Evolutionary conservation across 1,140 invertebrate species (phyloP), one percentile per base, ranked within the genome.

Genomic region (Chymomyza costata): DNA sequence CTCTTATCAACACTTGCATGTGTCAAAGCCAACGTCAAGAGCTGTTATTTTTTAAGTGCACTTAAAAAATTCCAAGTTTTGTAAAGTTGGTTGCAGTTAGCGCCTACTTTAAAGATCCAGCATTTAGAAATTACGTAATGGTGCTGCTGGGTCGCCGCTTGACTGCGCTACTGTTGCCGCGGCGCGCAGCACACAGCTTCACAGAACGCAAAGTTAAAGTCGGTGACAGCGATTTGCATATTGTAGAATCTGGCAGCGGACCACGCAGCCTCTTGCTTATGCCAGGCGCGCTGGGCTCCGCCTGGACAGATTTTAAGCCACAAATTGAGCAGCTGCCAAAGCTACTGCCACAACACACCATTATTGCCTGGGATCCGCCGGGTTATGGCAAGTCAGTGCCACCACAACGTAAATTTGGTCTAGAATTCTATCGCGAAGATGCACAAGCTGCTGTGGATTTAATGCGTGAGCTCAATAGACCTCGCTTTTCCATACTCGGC

Each of bases 341-440:
- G 55, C 34, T 85, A 3, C 21, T 85, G n/a, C 86, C 90, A 0
- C 90, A 93, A 58, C 91, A 94, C 49, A 94, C 91, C 6, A 62
- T 96, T 7, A 87, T 96, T n/a, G 92, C 90, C 0, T 95, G 94
- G 92, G 95, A 97, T 86, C 94, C 95, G 2, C 93, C 94, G 1
- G 94, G 95, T 1, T 96, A 95, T 87, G 95, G 95, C 6, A 91
- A 91, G 48, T 95, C 93, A 62, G 89, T 92, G 55, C 94, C 95
- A 3, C 94, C 94, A 1, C 85, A 91, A 15, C 88, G 92, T 59
- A 86, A 90, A 13, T 96, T 93, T 82, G 86, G 89, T 0, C 57
- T 87, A 3, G 87, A 94, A 58, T 95, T 94, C 82, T 92, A 91
- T 56, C 87, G 91, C 34, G 89, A 88, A 62, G 95, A 97, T 88